Conservation (phyloP, 2,888 invertebrate genomes). For the Esperia sulphurella region DNA sequence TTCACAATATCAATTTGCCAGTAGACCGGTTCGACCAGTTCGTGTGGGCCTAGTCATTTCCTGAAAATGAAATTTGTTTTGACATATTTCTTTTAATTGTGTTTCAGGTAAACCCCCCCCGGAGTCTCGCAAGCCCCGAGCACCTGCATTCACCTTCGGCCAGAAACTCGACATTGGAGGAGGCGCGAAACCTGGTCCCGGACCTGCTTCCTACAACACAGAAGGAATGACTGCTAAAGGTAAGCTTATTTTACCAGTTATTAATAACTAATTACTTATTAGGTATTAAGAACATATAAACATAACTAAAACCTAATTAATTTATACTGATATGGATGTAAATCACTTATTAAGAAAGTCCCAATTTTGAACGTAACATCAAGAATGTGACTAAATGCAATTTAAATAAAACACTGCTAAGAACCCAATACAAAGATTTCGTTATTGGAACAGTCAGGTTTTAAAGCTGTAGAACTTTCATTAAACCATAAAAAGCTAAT, state of each 20-base stretch:
- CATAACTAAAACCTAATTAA: too few relatives aligned
- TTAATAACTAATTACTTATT: too few relatives aligned
- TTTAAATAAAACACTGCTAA: too few relatives aligned
- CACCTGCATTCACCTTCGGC: constrained; percentile 91
- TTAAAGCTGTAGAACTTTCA: neutral
- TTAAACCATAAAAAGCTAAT: neutral
- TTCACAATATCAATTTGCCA: too few relatives aligned
- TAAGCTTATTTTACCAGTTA: constrained; percentile 34
- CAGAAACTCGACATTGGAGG: constrained; percentile 78
- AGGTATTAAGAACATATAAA: too few relatives aligned
- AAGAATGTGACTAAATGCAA: too few relatives aligned
- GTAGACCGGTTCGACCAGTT: too few relatives aligned
- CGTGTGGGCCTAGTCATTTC: neutral
- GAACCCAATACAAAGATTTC: too few relatives aligned
- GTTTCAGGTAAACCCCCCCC: constrained; percentile 84
- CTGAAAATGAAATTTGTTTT: neutral
- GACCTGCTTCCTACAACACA: constrained; percentile 94
- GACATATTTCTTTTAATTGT: constrained; percentile 1
- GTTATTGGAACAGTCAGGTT: too few relatives aligned
- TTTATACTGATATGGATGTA: too few relatives aligned
- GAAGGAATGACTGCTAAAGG: constrained; percentile 92
- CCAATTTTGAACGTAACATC: too few relatives aligned
- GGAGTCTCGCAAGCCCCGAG: constrained; percentile 87
- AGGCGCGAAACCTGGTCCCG: constrained; percentile 84
- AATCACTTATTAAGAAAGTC: too few relatives aligned